A percentile compares a stretch with the other conserved stretches of the same genome.
phyloP scores from a whole-genome alignment of 2,888 invertebrate genomes.

The Nomada goodeniana region DNA sequence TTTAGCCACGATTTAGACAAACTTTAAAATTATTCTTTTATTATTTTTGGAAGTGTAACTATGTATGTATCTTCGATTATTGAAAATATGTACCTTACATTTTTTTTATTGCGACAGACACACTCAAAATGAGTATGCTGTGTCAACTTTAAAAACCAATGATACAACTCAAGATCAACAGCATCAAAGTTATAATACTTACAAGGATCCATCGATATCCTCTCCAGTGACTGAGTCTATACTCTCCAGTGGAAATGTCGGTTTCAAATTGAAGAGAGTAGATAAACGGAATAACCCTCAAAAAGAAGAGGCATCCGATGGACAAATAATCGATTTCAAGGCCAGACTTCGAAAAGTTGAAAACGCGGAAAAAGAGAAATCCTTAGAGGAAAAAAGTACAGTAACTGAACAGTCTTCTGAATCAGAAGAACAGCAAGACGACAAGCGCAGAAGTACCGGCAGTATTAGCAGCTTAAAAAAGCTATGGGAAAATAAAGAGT shows the following conservation, averaged over 20 bases:
- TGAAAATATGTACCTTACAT: background rate
- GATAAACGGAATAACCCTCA: constrained; percentile 87
- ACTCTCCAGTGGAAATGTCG: constrained; percentile 71
- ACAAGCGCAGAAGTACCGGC: constrained; percentile 95
- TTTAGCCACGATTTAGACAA: background rate
- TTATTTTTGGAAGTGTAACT: background rate
- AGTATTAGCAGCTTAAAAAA: constrained; percentile 97
- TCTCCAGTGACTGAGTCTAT: constrained; percentile 76
- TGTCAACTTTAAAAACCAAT: constrained; percentile 66
- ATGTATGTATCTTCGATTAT: background rate
- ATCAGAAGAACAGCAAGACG: constrained; percentile 86
- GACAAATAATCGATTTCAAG: constrained; percentile 92
- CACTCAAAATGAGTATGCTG: constrained; percentile 78
- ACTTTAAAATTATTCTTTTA: background rate
- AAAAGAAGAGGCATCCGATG: constrained; percentile 86
- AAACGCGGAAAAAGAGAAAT: constrained; percentile 80
- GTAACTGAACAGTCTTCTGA: constrained; percentile 70
- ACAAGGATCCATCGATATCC: constrained; percentile 60
- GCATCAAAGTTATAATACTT: constrained; percentile 36
- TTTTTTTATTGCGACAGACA: constrained; percentile 37
- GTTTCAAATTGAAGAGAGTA: constrained; percentile 89
- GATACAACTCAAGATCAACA: constrained; percentile 47
- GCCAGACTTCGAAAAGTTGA: constrained; percentile 93
- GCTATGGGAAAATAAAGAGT: constrained; percentile 94
- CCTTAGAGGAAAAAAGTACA: constrained; percentile 52